Conservation (phyloP, 2,797 vertebrate genomes). For the Hybognathus amarus region DNA sequence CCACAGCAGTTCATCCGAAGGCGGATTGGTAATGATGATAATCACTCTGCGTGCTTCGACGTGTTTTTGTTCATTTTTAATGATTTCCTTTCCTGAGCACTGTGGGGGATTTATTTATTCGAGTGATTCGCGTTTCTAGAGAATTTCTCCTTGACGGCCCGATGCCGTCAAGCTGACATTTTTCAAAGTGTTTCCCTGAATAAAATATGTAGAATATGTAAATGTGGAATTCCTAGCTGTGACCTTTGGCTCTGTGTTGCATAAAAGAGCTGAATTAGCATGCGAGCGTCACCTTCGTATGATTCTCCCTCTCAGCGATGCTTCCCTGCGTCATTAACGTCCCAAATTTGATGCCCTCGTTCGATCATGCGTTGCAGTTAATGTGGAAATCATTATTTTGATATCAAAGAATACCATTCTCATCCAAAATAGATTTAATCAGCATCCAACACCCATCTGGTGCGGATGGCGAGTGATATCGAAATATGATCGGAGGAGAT, state of each 20-base stretch:
- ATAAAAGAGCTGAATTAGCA: neutral
- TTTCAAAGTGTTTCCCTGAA: conserved; percentile 11
- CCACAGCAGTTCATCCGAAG: conserved; percentile 47
- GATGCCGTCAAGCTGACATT: conserved; percentile 22
- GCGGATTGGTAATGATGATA: conserved; percentile 33
- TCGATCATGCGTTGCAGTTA: conserved; percentile 18
- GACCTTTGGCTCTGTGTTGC: conserved; percentile 14
- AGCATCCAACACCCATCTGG: conserved; percentile 28
- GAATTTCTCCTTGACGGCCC: neutral
- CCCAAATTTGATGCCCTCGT: neutral
- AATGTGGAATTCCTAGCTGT: conserved; percentile 6
- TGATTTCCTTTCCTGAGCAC: conserved; percentile 34
- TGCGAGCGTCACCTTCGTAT: neutral
- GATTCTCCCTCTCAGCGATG: neutral
- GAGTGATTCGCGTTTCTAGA: neutral
- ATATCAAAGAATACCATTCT: conserved; percentile 47
- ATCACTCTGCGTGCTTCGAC: conserved; percentile 36
- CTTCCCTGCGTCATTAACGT: conserved; percentile 26
- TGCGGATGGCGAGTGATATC: neutral
- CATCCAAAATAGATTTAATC: conserved; percentile 45
- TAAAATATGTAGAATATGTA: neutral
- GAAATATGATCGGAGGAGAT: conserved; percentile 28
- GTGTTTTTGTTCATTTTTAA: conserved; percentile 42
- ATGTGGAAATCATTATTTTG: conserved; percentile 41
- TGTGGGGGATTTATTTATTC: neutral